Evolutionary conservation across 2,888 invertebrate genomes (phyloP).

Genomic region (Heliconius erato): DNA sequence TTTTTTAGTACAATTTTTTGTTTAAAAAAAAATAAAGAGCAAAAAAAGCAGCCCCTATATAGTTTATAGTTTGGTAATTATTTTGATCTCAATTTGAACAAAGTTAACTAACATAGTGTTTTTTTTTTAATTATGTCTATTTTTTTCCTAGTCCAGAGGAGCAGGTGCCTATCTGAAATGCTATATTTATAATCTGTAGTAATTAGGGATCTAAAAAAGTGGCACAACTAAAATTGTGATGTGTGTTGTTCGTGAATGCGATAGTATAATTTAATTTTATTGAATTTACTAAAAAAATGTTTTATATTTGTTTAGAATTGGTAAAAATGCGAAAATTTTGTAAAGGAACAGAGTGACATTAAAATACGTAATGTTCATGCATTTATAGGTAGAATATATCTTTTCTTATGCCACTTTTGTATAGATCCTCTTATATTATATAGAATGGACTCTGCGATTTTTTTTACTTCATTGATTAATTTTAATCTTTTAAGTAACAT

Average conservation of each 20-base stretch:
- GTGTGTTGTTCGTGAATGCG: too few species aligned
- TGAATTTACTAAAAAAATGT: background rate
- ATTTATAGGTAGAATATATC: background rate
- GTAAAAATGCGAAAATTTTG: background rate
- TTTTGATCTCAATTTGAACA: conserved; percentile 73
- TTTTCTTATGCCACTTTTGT: background rate
- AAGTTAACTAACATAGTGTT: conserved; percentile 58
- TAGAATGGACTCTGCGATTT: conserved; percentile 13
- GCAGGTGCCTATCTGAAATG: conserved; percentile 49
- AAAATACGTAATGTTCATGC: background rate
- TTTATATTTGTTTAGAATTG: background rate
- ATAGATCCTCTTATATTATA: background rate
- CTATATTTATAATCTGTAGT: conserved; percentile 34
- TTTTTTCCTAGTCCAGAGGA: conserved; percentile 53
- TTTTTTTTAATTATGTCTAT: conserved; percentile 51
- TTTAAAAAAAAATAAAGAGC: conserved; percentile 37
- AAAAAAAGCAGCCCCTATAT: conserved; percentile 4
- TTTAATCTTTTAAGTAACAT: background rate
- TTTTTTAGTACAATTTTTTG: conserved; percentile 47
- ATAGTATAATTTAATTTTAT: too few species aligned
- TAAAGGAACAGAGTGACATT: too few species aligned
- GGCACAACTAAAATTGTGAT: background rate
- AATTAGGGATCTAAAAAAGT: background rate
- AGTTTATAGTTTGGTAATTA: conserved; percentile 47
- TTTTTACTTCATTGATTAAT: background rate